Evolutionary conservation across 2,113 vertebrate genomes (phyloP), one percentile per base, ranked within the genome.

Genomic region (Ancistrus triradiatus): DNA sequence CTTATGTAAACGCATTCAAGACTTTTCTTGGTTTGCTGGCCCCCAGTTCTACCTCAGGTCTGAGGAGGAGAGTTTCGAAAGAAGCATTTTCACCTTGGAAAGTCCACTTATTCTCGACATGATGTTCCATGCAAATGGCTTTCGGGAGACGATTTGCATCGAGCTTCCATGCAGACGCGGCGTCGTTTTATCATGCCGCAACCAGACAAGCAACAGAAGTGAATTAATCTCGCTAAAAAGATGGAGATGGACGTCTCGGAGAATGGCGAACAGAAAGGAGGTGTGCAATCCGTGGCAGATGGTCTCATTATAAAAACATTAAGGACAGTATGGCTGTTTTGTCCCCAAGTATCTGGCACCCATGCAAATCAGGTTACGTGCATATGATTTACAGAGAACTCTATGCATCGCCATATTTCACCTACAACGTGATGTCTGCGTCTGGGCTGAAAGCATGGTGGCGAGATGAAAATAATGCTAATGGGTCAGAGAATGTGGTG

Each of bases 241-340:
- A 64, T 22, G 6, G 38, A n/a, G 49, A 7, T 11, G 13, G 17
- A 55, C 49, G 31, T 57, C 43, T 18, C 52, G 37, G 17, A 2
- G 17, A 57, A 56, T 27, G 47, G 47, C 43, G 58, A 44, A 17
- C 52, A 58, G 53, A 40, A 40, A 49, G 43, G 44, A 66, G 52
- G 63, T 47, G 44, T 9, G 43, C 52, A 58, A 47, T 66, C 43
- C 43, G 40, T 22, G 58, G 42, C 63, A 66, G 63, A 66, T 66
- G 63, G 52, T 37, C 52, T 66, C 63, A 58, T 66, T 66, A 66
- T 48, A 66, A 58, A 66, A 58, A 49, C 63, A 66, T 66, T 66
- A 66, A 66, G 43, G 53, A 66, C 52, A 66, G 53, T 66, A 66
- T 58, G 63, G 52, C 42, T 17, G 35, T 58, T 58, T 37, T 27